Evolutionary conservation across 1,140 invertebrate genomes (phyloP).

Genomic region (Drosophila kanapiae): DNA sequence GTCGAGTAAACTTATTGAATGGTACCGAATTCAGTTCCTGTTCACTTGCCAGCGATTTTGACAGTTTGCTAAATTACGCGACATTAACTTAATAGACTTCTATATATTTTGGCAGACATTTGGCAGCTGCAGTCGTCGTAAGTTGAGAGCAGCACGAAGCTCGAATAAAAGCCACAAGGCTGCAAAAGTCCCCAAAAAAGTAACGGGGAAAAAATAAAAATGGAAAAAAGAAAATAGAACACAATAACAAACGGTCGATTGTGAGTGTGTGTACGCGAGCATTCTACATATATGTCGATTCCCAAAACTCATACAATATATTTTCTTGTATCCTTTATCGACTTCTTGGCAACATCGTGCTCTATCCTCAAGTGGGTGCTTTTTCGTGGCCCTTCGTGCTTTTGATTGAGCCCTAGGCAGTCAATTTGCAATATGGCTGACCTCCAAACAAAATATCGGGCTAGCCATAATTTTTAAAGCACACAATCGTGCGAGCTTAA

Average conservation of each 20-base stretch:
- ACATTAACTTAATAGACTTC: conserved; percentile 82
- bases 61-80: conserved; percentile 82
- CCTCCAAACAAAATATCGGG: conserved; percentile 43
- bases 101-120: conserved; percentile 76
- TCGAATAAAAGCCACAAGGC: conserved; percentile 64
- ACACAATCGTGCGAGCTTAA: conserved; percentile 37
- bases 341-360: conserved; percentile 35
- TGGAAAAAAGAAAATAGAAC: conserved; percentile 23
- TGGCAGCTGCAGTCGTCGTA: conserved; percentile 68
- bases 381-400: not conserved
- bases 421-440: conserved; percentile 43
- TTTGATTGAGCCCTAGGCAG: conserved; percentile 55
- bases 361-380: not conserved
- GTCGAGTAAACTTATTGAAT: conserved; percentile 69
- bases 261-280: conserved; percentile 13
- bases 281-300: conserved; percentile 44
- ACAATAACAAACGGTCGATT: conserved; percentile 47
- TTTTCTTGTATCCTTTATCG: conserved; percentile 45
- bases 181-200: conserved; percentile 46
- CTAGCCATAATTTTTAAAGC: conserved; percentile 55
- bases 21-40: conserved; percentile 56
- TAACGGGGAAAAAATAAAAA: conserved; percentile 15
- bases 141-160: conserved; percentile 39
- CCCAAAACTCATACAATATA: conserved; percentile 44
- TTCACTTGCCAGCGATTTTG: conserved; percentile 76